Evolutionary conservation across 1,140 invertebrate genomes (phyloP).

Genomic region (Nebria ingens): DNA sequence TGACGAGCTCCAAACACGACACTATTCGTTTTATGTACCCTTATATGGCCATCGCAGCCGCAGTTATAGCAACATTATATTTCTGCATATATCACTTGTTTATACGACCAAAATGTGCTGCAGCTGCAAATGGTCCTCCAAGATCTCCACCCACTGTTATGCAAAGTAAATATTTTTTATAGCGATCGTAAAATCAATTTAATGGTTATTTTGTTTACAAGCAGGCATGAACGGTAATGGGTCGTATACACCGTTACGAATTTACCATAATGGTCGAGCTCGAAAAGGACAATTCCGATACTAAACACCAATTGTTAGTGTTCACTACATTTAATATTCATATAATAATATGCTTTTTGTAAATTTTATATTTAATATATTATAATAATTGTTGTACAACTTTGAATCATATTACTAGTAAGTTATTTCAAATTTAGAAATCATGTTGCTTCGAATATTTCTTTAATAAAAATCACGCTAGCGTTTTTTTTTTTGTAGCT

Average conservation of each 20-base stretch:
- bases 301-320: slow-evolving; percentile 33
- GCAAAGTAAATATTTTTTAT: slow-evolving; percentile 33
- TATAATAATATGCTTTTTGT: slow-evolving; percentile 5
- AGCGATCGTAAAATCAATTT: slow-evolving; percentile 12
- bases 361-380: slow-evolving; percentile 11
- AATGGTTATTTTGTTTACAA: slow-evolving; percentile 25
- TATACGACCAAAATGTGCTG: slow-evolving; percentile 55
- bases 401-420: background rate
- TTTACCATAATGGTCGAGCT: slow-evolving; percentile 65
- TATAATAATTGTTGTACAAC: slow-evolving; percentile 10
- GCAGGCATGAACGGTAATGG: slow-evolving; percentile 57
- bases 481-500: background rate
- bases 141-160: slow-evolving; percentile 39
- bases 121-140: slow-evolving; percentile 43
- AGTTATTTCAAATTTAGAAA: background rate
- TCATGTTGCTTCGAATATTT: too few relatives aligned
- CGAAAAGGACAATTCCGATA: slow-evolving; percentile 69
- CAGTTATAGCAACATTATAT: slow-evolving; percentile 50
- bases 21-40: slow-evolving; percentile 38
- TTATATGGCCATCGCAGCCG: slow-evolving; percentile 49
- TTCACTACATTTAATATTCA: slow-evolving; percentile 11
- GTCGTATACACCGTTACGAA: slow-evolving; percentile 61
- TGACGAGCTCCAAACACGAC: slow-evolving; percentile 23
- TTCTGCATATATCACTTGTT: slow-evolving; percentile 59
- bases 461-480: background rate